Evolutionary conservation across 1,140 invertebrate species (phyloP).

Genomic region (Oscheius sp.): DNA sequence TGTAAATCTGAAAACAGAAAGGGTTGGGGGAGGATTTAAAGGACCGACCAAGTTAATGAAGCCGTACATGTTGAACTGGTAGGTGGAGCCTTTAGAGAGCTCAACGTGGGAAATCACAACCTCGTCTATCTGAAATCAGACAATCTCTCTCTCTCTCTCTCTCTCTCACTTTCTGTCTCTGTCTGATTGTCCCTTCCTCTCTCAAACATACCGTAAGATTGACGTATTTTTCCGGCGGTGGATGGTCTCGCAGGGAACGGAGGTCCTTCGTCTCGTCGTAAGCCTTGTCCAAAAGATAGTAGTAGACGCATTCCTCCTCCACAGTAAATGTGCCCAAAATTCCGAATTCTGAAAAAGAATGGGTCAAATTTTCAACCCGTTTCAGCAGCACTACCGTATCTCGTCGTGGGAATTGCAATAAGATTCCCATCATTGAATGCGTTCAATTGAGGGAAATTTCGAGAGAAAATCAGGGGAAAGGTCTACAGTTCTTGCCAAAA

Average conservation of each 20-base stretch:
- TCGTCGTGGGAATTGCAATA: no score
- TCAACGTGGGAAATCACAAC: constrained; percentile 49
- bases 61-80: constrained; percentile 56
- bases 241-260: constrained; percentile 28
- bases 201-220: constrained; percentile 41
- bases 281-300: constrained; percentile 46
- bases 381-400: no score
- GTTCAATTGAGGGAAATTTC: no score
- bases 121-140: constrained; percentile 42
- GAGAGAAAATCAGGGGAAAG: no score
- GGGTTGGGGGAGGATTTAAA: not conserved
- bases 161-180: no score
- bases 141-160: no score
- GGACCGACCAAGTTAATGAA: constrained; percentile 48
- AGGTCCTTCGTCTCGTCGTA: constrained; percentile 21
- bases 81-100: constrained; percentile 40
- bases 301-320: constrained; percentile 50
- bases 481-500: no score
- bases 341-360: not conserved
- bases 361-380: not conserved
- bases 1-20: constrained; percentile 50
- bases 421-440: no score
- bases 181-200: no score
- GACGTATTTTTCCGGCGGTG: constrained; percentile 45
- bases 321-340: not conserved